Base-by-base conservation (phyloP, 2,797 vertebrate genomes). In the Lepus townsendii region DNA sequence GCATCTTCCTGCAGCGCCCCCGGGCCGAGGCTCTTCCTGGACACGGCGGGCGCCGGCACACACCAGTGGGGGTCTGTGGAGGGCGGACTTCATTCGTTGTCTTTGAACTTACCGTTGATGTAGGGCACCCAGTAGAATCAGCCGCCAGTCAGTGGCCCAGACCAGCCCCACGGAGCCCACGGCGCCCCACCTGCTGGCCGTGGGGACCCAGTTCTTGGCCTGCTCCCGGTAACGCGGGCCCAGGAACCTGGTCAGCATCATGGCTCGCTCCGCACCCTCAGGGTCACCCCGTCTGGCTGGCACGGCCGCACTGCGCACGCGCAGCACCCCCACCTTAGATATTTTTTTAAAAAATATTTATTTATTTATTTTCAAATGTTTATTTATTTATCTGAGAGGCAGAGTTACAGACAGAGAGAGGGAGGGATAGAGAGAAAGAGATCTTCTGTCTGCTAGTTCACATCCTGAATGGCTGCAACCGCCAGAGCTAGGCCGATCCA, bases 121-220 rank as follows among this genome's bases (percentile, higher is more conserved):
- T 99, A 99, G 11, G 99, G 99, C n/a, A 99, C 99, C 57, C 99
- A 99, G 91, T 99, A 99, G 97, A 95, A 99, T 30, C 91, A 99
- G 47, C 86, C 98, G 97, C 99, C 99, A 99, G 95, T 99, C 99
- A 16, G 99, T 99, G 95, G 98, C 94, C 98, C 99, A 99, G 66
- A 99, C 97, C 38, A 99, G 27, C 47, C 98, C 99, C 24, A 99
- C 97, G 0, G 98, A 96, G 13, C 98, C 99, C 3, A 98, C 98
- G 0, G 98, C 52, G 1, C 99, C 99, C 99, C 99, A 99, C 0
- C 98, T 96, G 16, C 98, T 1, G 0, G 98, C 9, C 0, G 98
- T 99, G 60, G 99, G 99, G 1, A 98, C 71, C 99, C 99, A 98
- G 95, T 54, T 97, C 93, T 32, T 98, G 3, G 96, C 80, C 42